A percentile compares a stretch with the other conserved stretches of the same genome.
Conservation (phyloP, 2,888 invertebrate species). For the Xanthia togata region DNA sequence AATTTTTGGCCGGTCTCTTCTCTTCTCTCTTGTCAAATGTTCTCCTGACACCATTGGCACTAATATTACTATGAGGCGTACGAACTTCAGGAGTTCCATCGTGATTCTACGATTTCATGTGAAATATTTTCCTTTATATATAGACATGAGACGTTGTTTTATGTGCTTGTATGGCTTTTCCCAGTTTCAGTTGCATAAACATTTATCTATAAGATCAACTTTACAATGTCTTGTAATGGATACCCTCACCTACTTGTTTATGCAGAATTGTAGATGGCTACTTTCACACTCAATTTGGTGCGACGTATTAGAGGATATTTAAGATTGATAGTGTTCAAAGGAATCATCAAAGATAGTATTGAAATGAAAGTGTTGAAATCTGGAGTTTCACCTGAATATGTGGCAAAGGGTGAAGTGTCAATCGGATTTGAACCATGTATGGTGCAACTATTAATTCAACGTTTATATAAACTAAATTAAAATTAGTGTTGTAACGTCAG, state of each 20-base stretch:
- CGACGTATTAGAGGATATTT: neutral
- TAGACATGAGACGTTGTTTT: constrained; percentile 45
- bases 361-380: neutral
- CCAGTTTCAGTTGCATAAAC: constrained; percentile 44
- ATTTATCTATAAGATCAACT: constrained; percentile 51
- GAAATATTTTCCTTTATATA: constrained; percentile 53
- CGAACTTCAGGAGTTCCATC: constrained; percentile 38
- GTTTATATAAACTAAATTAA: no score
- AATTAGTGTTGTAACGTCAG: neutral
- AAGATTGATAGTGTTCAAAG: neutral
- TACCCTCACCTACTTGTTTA: neutral
- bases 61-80: constrained; percentile 24
- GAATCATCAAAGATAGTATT: neutral
- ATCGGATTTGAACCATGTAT: neutral
- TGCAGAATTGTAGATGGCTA: neutral
- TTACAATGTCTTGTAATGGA: constrained; percentile 32
- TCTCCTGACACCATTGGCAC: constrained; percentile 5
- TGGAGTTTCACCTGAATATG: neutral
- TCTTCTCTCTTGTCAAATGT: neutral
- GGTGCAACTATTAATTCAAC: neutral
- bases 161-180: constrained; percentile 36
- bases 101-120: constrained; percentile 27
- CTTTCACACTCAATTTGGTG: neutral
- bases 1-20: no score
- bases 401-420: neutral